Percentiles rank a stretch among this genome's conserved stretches.
Evolutionary conservation across 1,140 invertebrate species (phyloP).

Genomic region (Phenacoccus solenopsis): DNA sequence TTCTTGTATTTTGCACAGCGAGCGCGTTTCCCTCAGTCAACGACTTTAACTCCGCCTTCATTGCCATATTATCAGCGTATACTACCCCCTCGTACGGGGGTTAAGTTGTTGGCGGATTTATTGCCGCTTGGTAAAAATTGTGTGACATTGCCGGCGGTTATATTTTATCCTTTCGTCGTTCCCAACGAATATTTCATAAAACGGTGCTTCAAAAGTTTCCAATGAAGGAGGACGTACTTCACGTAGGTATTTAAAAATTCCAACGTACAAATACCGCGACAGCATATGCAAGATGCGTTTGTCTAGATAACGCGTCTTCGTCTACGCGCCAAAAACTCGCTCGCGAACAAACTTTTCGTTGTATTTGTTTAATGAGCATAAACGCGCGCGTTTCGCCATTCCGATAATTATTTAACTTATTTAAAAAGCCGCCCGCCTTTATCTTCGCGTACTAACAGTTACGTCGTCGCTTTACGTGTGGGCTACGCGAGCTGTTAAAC

Average conservation of each 20-base stretch:
- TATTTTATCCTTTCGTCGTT: too few relatives aligned
- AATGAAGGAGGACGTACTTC: too few relatives aligned
- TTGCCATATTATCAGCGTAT: not conserved
- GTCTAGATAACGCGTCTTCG: too few relatives aligned
- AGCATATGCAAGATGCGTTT: not conserved
- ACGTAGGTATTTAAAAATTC: too few relatives aligned
- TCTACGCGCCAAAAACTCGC: not conserved
- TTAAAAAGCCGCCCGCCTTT: not conserved
- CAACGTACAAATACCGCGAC: too few relatives aligned
- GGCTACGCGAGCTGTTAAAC: not conserved
- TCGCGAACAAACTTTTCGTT: not conserved
- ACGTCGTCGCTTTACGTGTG: not conserved
- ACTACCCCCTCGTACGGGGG: too few relatives aligned
- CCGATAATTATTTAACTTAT: not conserved
- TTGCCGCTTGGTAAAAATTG: too few relatives aligned
- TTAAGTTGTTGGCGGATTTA: too few relatives aligned
- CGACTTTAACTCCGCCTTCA: not conserved
- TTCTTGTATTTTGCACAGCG: not conserved
- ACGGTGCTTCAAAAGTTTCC: not conserved
- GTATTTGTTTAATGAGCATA: constrained; percentile 12
- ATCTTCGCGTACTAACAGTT: not conserved
- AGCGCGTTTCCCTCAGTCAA: not conserved
- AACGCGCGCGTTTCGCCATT: not conserved
- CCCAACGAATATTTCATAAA: too few relatives aligned
- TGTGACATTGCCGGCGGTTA: too few relatives aligned